These are phyloP conservation scores for Meriones psammophilus DNA, from an alignment of 2,797 vertebrate species.

Conservation along the genomic window DNA sequence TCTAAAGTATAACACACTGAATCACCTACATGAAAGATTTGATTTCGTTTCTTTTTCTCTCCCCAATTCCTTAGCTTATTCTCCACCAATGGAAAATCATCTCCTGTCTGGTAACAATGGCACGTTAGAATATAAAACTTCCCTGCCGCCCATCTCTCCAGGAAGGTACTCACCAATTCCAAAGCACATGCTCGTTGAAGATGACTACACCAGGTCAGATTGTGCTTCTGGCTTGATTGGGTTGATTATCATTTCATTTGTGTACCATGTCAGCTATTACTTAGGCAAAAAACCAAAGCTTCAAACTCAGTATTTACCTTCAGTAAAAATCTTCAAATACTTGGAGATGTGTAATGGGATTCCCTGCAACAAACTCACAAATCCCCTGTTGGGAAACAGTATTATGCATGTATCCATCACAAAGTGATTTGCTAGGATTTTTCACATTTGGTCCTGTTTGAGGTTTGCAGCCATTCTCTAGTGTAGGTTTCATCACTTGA, in stretches of 20 bases:
- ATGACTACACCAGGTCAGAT: conserved; percentile 99
- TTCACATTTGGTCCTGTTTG: neutral
- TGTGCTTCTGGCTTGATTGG: conserved; percentile 86
- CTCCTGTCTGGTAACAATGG: conserved; percentile 95
- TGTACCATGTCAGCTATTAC: neutral
- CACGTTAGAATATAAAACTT: conserved; percentile 97
- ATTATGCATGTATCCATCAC: neutral
- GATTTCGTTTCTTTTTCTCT: conserved; percentile 52
- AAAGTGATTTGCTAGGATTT: neutral
- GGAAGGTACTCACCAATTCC: conserved; percentile 97
- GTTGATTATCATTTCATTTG: conserved; percentile 69
- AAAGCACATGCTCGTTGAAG: conserved; percentile 97
- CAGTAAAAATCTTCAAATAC: neutral
- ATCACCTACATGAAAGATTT: conserved; percentile 60
- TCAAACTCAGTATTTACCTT: neutral
- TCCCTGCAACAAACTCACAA: neutral
- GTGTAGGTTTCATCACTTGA: neutral
- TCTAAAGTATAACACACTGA: neutral
- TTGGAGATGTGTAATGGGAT: neutral
- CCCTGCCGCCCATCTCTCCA: conserved; percentile 94
- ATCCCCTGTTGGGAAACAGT: conserved; percentile 5
- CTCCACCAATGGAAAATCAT: conserved; percentile 97
- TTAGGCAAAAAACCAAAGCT: conserved; percentile 1
- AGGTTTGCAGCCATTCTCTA: neutral
- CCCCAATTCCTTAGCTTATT: conserved; percentile 91